These are phyloP conservation scores for Drosophila infuscata DNA, from an alignment of 2,888 invertebrate genomes.

Conservation along the genomic window DNA sequence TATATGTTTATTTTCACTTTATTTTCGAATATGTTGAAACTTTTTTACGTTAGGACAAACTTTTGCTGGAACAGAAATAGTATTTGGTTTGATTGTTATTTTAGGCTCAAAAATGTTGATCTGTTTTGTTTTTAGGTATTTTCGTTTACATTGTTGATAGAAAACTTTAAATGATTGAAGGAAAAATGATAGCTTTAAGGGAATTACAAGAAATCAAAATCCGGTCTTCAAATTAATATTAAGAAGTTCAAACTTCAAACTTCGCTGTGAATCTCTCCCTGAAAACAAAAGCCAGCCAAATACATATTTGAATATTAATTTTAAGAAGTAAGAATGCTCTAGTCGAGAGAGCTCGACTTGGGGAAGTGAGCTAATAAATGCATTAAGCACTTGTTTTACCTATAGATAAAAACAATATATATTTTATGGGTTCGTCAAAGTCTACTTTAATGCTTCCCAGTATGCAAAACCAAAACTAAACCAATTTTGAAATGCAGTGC, in stretches of 20 bases:
- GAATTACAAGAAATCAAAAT: neutral
- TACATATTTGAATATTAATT: too few species aligned
- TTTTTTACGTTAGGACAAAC: neutral
- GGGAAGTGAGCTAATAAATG: too few species aligned
- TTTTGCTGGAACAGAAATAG: neutral
- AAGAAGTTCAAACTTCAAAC: too few species aligned
- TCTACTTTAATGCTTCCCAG: neutral
- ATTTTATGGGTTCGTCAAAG: neutral
- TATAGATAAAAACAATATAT: neutral
- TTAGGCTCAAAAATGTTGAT: too few species aligned
- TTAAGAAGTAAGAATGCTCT: too few species aligned
- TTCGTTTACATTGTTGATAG: neutral
- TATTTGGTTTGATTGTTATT: too few species aligned
- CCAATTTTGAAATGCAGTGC: neutral
- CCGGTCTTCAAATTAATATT: neutral
- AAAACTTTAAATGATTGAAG: neutral
- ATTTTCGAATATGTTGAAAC: neutral
- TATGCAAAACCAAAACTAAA: neutral
- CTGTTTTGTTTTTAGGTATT: too few species aligned
- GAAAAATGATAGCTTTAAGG: neutral
- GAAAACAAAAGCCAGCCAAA: too few species aligned
- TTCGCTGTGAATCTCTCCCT: too few species aligned
- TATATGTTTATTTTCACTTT: neutral
- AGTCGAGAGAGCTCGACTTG: neutral
- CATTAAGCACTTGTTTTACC: neutral